These are phyloP conservation scores for Branchinecta lindahli DNA, from an alignment of 1,140 invertebrate genomes.

Conservation along the genomic window DNA sequence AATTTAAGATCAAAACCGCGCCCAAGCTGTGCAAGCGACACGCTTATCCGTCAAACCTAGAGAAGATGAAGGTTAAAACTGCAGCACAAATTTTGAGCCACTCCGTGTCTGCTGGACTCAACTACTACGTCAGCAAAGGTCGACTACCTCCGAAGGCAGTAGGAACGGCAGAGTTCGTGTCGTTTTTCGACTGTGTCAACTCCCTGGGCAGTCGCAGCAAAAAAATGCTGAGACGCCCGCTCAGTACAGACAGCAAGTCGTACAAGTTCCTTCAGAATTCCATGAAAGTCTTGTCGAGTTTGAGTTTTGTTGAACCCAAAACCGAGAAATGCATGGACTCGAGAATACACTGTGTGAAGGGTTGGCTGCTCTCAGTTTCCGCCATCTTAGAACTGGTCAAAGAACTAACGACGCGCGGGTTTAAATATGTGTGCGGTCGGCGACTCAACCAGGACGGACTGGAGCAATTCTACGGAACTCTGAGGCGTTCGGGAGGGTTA, in stretches of 20 bases:
- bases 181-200: constrained; percentile 1
- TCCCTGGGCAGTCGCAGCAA: not conserved
- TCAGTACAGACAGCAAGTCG: not conserved
- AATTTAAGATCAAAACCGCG: too few species aligned
- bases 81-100: too few species aligned
- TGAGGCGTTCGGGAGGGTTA: not conserved
- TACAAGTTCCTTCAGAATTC: not conserved
- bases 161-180: not conserved
- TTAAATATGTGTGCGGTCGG: not conserved
- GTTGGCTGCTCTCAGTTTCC: not conserved
- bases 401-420: not conserved
- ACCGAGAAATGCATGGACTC: constrained; percentile 1
- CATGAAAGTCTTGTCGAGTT: constrained; percentile 5
- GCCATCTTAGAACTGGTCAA: not conserved
- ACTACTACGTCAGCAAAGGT: constrained; percentile 8
- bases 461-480: not conserved
- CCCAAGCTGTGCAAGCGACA: too few species aligned
- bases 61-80: too few species aligned
- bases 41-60: too few species aligned
- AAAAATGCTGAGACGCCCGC: not conserved
- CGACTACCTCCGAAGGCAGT: not conserved
- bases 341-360: constrained; percentile 4
- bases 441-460: not conserved
- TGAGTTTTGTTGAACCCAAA: not conserved
- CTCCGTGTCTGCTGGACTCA: not conserved